phyloP scores from a whole-genome alignment of 2,888 invertebrate genomes.

The Capitulum mitella region DNA sequence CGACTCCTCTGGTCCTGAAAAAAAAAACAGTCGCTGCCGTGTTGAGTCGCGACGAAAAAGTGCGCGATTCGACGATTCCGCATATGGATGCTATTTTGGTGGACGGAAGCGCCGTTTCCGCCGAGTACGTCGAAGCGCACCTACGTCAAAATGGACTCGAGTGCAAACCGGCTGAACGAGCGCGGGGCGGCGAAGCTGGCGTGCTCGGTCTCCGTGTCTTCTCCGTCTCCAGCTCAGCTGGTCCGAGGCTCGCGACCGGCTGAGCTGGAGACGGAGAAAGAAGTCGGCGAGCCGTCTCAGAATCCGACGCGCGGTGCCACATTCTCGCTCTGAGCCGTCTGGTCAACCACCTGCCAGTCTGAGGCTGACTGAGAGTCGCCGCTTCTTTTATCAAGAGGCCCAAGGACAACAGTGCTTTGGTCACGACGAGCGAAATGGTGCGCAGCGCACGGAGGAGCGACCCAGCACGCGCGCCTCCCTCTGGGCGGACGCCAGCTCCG shows the following conservation, averaged over 20 bases:
- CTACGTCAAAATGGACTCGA: not conserved
- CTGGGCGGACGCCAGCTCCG: conserved; percentile 25
- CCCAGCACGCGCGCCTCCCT: conserved; percentile 14
- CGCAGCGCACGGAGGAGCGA: conserved; percentile 18
- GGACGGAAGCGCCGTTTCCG: not conserved
- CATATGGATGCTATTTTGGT: too few species aligned
- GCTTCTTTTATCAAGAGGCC: not conserved
- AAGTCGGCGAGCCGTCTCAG: not conserved
- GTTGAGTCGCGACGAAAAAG: not conserved
- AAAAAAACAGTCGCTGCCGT: not conserved
- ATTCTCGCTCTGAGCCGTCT: not conserved
- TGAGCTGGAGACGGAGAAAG: not conserved
- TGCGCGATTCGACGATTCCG: not conserved
- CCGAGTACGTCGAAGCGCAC: not conserved
- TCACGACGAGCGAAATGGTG: conserved; percentile 14
- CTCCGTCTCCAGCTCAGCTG: not conserved
- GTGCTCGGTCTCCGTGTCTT: not conserved
- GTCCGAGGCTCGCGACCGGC: too few species aligned
- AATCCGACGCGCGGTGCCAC: not conserved
- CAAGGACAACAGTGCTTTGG: not conserved
- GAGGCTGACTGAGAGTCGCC: not conserved
- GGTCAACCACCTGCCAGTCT: not conserved
- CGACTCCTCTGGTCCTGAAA: not conserved
- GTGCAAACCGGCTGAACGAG: not conserved
- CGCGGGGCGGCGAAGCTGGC: not conserved